Evolutionary conservation across 2,888 invertebrate genomes (phyloP).

Genomic region (Mylabris sibirica): DNA sequence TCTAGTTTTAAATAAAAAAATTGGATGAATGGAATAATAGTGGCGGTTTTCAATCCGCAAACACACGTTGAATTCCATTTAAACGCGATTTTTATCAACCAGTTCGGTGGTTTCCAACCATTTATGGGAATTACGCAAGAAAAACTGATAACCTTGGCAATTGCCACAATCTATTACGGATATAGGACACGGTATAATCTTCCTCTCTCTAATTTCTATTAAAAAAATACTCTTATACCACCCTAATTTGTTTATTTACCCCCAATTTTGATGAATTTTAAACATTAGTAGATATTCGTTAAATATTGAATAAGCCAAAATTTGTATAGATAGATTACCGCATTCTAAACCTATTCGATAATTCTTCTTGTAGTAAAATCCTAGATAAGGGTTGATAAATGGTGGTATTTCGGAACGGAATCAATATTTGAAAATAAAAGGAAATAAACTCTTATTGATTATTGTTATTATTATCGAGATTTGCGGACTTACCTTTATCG

Average conservation of each 20-base stretch:
- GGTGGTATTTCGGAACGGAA: background rate
- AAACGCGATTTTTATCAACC: background rate
- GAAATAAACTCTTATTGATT: background rate
- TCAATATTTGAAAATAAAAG: background rate
- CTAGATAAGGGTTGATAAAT: background rate
- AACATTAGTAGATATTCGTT: too few relatives aligned
- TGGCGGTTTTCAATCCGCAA: background rate
- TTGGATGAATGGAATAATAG: too few relatives aligned
- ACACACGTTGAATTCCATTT: background rate
- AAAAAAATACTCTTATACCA: too few relatives aligned
- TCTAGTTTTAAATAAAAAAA: background rate
- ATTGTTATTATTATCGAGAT: background rate
- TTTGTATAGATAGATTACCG: background rate
- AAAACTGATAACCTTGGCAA: conserved; percentile 7
- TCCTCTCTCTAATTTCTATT: too few relatives aligned
- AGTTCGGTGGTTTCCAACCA: background rate
- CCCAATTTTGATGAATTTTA: background rate
- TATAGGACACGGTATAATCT: background rate
- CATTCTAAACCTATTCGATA: background rate
- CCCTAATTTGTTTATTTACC: background rate
- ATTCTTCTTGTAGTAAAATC: background rate
- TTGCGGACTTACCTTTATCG: background rate
- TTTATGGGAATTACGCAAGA: background rate
- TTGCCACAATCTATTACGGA: conserved; percentile 2
- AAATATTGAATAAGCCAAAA: background rate